Evolutionary conservation across 1,140 invertebrate species (phyloP), one percentile per base, ranked within the genome.

Genomic region (Formica selysi): DNA sequence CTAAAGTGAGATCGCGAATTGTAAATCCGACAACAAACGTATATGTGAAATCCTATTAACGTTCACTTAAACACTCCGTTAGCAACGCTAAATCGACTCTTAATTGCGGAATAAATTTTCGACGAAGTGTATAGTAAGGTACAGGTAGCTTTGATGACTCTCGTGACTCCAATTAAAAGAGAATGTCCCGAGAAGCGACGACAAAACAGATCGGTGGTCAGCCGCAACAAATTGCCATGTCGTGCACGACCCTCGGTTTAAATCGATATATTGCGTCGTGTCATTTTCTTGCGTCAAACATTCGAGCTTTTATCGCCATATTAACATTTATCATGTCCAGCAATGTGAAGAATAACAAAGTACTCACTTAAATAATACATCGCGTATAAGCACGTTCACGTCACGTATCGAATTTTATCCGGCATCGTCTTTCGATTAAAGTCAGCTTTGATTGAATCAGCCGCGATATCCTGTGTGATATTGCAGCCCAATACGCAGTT

Each of bases 231-330:
- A 81, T 59, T 73, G 36, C 26, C 51, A 32, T 44, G 48, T 7
- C 41, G 68, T 44, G 54, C 38, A 26, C 22, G 78, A 57, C 65
- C n/a, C 22, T 70, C 26, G 22, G 22, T 62, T 83, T 32, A 74
- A 83, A 83, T 83, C 79, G 79, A 83, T 83, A 73, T 19, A 36
- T 61, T 48, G 38, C 68, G n/a, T 74, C 38, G 54, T 61, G 68
- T 83, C 79, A 83, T 83, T 73, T 74, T 74, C 79, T 83, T 74
- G 79, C 68, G 68, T 73, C 36, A 44, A 74, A 61, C 79, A 83
- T 73, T 59, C 65, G 36, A 32, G 57, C 54, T 83, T 83, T 83
- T 83, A 83, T 83, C 68, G 29, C 19, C n/a, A 4, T 38, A 48
- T 74, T 73, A 83, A 83, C 54, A 44, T 83, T 83, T 61, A 80